Percentiles rank a stretch among this genome's conserved stretches.
Conservation (phyloP, 1,140 invertebrate species). For the Bradynema listronoti region DNA sequence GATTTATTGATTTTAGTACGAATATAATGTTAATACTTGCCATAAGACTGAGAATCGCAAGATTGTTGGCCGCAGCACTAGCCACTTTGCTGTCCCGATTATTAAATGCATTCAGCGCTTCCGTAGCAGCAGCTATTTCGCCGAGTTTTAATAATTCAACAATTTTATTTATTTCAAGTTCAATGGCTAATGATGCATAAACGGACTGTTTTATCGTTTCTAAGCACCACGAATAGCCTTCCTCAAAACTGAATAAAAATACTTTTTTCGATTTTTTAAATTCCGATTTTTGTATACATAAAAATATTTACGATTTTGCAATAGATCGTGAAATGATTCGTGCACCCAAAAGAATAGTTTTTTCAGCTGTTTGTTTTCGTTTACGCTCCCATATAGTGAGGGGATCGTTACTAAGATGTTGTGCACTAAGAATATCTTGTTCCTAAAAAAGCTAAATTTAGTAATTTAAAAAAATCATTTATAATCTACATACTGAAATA, state of each 20-base stretch:
- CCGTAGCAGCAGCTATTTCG: conserved; percentile 72
- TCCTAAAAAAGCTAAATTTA: conserved; percentile 30
- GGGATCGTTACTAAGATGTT: conserved; percentile 63
- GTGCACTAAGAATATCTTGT: conserved; percentile 64
- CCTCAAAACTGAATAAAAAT: conserved; percentile 68
- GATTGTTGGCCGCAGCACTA: conserved; percentile 76
- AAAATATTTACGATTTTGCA: conserved; percentile 38
- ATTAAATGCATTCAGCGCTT: conserved; percentile 80
- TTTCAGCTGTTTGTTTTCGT: conserved; percentile 71
- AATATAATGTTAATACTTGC: conserved; percentile 60
- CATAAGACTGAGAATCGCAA: conserved; percentile 80
- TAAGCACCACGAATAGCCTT: conserved; percentile 67
- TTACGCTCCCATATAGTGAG: conserved; percentile 71
- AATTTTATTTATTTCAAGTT: conserved; percentile 87
- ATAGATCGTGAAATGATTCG: conserved; percentile 83
- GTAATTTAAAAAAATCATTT: conserved; percentile 61
- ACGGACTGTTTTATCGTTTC: conserved; percentile 70
- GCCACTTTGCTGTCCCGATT: conserved; percentile 76
- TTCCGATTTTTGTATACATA: conserved; percentile 5
- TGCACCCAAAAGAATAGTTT: conserved; percentile 77
- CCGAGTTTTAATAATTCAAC: conserved; percentile 78
- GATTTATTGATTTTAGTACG: neutral
- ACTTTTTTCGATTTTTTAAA: neutral
- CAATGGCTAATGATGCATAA: conserved; percentile 72
- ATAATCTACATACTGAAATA: conserved; percentile 11